Percentiles rank a stretch among this genome's conserved stretches.
Evolutionary conservation across 2,797 vertebrate species (phyloP).

Genomic region (Neoniphon sammara): DNA sequence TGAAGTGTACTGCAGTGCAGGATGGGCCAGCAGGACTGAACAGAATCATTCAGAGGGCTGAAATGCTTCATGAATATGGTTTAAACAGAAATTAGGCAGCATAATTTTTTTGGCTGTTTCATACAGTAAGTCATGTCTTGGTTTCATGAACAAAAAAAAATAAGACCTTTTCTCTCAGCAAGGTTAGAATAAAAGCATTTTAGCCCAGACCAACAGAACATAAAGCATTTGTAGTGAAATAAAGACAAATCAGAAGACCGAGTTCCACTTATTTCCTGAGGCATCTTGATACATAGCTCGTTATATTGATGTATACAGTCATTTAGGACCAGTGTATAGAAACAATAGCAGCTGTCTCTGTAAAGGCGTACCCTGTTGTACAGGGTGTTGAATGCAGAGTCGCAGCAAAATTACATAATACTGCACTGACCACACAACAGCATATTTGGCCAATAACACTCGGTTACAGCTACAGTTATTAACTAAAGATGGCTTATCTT

Average conservation of each 20-base stretch:
- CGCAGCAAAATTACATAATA: neutral
- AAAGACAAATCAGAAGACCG: neutral
- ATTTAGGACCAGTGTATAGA: neutral
- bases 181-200: too few relatives aligned
- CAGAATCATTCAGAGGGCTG: neutral
- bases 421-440: neutral
- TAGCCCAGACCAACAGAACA: neutral
- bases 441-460: neutral
- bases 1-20: neutral
- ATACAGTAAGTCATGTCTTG: too few relatives aligned
- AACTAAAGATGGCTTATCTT: neutral
- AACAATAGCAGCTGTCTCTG: slow-evolving; percentile 21
- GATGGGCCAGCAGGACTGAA: neutral
- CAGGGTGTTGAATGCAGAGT: neutral
- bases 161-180: too few relatives aligned
- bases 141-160: too few relatives aligned
- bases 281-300: neutral
- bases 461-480: too few relatives aligned
- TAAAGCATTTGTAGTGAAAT: neutral
- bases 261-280: neutral
- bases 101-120: too few relatives aligned
- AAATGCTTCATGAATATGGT: neutral
- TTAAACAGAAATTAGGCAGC: too few relatives aligned
- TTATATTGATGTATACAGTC: neutral
- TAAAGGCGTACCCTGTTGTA: neutral